Base-by-base conservation (phyloP, 2,113 vertebrate species). In the Bufo bufo region DNA sequence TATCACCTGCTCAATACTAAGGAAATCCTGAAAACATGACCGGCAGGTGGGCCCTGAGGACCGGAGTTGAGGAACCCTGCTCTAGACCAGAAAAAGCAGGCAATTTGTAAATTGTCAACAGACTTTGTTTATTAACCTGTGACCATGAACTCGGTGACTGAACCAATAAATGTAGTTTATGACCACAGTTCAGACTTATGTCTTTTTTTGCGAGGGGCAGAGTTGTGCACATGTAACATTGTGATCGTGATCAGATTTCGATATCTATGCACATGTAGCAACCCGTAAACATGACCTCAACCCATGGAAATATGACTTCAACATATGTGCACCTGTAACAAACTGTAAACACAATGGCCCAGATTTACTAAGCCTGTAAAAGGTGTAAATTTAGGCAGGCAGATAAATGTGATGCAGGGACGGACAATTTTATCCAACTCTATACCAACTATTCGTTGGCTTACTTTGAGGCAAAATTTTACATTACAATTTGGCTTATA, bases 291-390 rank as follows among this genome's bases (percentile, higher is more conserved):
- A 33, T 33, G 33, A 1, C 33, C 33, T 33, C 33, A 33, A 33
- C 33, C 33, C 33, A 33, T 33, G 33, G 33, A 33, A 0, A 33
- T 2, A 33, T 69, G n/a, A 12, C 11, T 11, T 43, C 12, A 33
- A 12, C 4, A 43, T 63, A 19, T 47, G 12, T 82, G 6, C 10
- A 66, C 50, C 13, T 0, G 0, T 6, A 61, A 45, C 78, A 81
- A 7, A 4, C 23, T 10, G 0, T 45, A 79, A 77, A 81, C 54
- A 33, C 33, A 33, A 81, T 81, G 11, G 61, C 6, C 23, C 45
- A 43, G 17, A 56, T 81, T 61, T 61, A 13, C 56, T 11, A 9
- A 11, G 23, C 33, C n/a, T 58, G 43, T 45, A 45, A 49, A 56
- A 61, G 56, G 45, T 23, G 14, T 33, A 33, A 33, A 33, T 33